Evolutionary conservation across 2,113 vertebrate species (phyloP).

Genomic region (Hymenochirus boettgeri): DNA sequence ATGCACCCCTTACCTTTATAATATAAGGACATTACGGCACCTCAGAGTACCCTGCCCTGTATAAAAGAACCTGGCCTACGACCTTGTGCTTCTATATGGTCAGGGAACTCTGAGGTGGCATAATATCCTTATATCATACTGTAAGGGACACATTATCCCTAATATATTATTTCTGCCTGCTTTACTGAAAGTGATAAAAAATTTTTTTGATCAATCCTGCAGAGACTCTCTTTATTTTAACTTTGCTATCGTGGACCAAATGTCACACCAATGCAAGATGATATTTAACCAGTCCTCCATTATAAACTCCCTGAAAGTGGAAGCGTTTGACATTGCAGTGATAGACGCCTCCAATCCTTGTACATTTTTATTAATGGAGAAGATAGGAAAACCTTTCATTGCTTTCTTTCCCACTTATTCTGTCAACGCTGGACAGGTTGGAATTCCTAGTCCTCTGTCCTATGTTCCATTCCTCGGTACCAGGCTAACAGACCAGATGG

Average conservation of each 20-base stretch:
- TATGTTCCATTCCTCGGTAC: conserved; percentile 50
- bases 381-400: conserved; percentile 45
- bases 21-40: too few species aligned
- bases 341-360: conserved; percentile 60
- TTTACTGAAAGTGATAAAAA: too few species aligned
- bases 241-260: conserved; percentile 44
- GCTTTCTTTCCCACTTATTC: conserved; percentile 12
- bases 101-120: too few species aligned
- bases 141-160: too few species aligned
- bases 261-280: conserved; percentile 53
- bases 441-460: conserved; percentile 47
- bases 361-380: conserved; percentile 54
- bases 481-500: conserved; percentile 53
- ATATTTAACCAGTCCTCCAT: conserved; percentile 48
- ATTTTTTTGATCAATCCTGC: too few species aligned
- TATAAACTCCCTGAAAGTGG: conserved; percentile 49
- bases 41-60: too few species aligned
- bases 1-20: too few species aligned
- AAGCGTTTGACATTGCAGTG: conserved; percentile 49
- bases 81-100: too few species aligned
- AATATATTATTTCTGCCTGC: too few species aligned
- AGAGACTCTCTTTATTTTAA: conserved; percentile 46
- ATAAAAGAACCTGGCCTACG: too few species aligned
- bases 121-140: too few species aligned
- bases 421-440: conserved; percentile 40